These are phyloP conservation scores for Elmis aenea DNA, from an alignment of 2,888 invertebrate species.

Conservation along the genomic window DNA sequence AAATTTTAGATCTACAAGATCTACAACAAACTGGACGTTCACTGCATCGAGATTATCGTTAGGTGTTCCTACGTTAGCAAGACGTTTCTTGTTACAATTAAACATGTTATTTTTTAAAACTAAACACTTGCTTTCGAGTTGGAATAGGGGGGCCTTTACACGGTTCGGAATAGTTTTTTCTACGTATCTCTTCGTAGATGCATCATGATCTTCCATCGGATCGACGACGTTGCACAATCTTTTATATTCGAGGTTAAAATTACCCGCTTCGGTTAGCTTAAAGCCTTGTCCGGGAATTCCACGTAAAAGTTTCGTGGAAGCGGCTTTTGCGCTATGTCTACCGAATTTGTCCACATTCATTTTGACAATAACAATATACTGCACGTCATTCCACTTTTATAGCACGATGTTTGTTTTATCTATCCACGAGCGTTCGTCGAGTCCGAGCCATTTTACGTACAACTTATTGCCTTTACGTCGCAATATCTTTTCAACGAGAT, in stretches of 20 bases:
- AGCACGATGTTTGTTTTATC: constrained; percentile 24
- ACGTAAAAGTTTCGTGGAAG: no score
- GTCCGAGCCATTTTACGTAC: no score
- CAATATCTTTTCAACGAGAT: constrained; percentile 28
- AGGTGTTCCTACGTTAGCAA: not conserved
- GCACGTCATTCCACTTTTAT: no score
- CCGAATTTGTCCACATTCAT: no score
- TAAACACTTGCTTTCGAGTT: no score
- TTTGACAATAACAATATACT: no score
- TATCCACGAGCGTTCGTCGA: no score
- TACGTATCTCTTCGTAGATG: constrained; percentile 6
- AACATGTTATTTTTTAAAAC: constrained; percentile 1
- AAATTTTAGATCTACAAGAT: not conserved
- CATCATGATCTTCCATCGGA: constrained; percentile 3
- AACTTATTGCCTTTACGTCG: constrained; percentile 15
- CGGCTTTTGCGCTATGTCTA: no score
- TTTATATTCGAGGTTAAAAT: constrained; percentile 8
- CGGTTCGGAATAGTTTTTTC: no score
- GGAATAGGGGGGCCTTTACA: no score
- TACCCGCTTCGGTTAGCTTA: constrained; percentile 2
- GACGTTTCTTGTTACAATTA: not conserved
- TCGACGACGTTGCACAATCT: constrained; percentile 6
- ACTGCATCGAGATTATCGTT: not conserved
- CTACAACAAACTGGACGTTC: not conserved
- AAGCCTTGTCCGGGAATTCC: no score